These are phyloP conservation scores for Haliaeetus leucogaster DNA, from an alignment of 2,113 vertebrate genomes.

Conservation along the genomic window DNA sequence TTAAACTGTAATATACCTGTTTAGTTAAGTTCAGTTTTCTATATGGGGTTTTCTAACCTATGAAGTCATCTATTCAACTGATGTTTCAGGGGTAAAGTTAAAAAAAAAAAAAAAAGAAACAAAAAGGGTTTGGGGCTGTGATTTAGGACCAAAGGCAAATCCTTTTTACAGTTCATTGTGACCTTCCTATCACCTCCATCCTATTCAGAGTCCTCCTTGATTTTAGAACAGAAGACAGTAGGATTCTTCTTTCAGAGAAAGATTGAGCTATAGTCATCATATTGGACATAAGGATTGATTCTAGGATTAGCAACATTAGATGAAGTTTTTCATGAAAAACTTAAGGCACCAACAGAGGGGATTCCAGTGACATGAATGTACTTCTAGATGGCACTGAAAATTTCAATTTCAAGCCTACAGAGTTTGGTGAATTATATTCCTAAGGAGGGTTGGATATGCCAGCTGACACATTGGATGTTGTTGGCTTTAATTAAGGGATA, in stretches of 20 bases:
- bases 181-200: neutral
- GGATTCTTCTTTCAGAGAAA: neutral
- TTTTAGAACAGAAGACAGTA: neutral
- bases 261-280: neutral
- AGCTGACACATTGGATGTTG: neutral
- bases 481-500: neutral
- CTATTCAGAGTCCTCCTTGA: neutral
- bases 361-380: neutral
- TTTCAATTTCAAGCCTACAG: neutral
- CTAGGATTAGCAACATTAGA: neutral
- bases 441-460: neutral
- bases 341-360: neutral
- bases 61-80: neutral
- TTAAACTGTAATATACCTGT: neutral
- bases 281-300: neutral
- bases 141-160: neutral
- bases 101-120: neutral
- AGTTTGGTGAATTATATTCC: neutral
- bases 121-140: fast-evolving
- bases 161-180: neutral
- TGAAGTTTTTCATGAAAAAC: neutral
- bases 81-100: neutral
- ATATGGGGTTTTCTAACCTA: neutral
- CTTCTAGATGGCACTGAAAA: neutral
- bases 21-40: neutral